These are phyloP conservation scores for Scomber scombrus DNA, from an alignment of 2,113 vertebrate species.

Conservation along the genomic window DNA sequence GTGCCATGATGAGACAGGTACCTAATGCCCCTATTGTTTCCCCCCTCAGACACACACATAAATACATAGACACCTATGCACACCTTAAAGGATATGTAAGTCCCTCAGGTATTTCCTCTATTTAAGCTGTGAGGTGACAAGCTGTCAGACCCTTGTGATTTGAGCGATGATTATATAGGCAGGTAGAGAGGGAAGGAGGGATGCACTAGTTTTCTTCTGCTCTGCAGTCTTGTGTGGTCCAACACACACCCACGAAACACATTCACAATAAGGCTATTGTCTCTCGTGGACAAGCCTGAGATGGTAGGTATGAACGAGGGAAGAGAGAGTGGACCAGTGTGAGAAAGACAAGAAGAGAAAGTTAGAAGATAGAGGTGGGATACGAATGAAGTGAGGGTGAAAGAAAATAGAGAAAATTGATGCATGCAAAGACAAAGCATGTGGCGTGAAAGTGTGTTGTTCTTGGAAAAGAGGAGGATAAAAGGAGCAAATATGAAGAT, in stretches of 20 bases:
- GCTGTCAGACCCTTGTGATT: constrained; percentile 70
- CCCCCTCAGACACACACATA: constrained; percentile 8
- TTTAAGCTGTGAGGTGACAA: constrained; percentile 70
- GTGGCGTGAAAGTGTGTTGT: too few species aligned
- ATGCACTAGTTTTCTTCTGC: constrained; percentile 10
- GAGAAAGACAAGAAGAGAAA: neutral
- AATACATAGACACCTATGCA: constrained; percentile 46
- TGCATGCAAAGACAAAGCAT: too few species aligned
- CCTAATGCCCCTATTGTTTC: constrained; percentile 56
- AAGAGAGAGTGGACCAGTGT: neutral
- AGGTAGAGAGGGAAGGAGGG: constrained; percentile 31
- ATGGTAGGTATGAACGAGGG: constrained; percentile 30
- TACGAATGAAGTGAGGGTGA: constrained; percentile 1
- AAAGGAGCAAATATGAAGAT: constrained; percentile 4
- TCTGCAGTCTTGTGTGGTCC: constrained; percentile 72
- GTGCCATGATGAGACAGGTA: constrained; percentile 60
- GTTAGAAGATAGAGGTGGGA: constrained; percentile 17
- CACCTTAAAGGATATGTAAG: constrained; percentile 61
- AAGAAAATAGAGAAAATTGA: constrained; percentile 16
- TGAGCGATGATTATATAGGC: constrained; percentile 58
- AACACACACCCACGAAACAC: constrained; percentile 46
- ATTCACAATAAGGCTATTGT: constrained; percentile 74
- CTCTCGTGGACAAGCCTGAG: constrained; percentile 37
- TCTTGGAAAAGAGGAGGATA: neutral
- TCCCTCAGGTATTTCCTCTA: constrained; percentile 73